A percentile compares a stretch with the other conserved stretches of the same genome.
These are phyloP conservation scores for Drosophila greeni DNA, from an alignment of 2,888 invertebrate genomes.

Conservation along the genomic window DNA sequence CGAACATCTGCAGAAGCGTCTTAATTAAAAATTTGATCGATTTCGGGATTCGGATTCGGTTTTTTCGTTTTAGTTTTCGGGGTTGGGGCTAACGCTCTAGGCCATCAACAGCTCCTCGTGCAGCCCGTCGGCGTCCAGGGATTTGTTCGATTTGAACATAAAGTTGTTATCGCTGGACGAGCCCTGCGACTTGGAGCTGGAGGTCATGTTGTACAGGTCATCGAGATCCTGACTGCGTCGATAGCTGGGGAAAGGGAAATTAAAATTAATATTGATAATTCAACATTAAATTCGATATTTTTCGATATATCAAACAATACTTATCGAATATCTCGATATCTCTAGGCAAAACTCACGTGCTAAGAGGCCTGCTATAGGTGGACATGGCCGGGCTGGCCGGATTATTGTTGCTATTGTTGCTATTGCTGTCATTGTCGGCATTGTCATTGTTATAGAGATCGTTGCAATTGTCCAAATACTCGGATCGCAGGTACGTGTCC, in stretches of 20 bases:
- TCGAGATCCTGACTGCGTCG: slow-evolving; percentile 80
- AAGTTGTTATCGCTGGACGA: slow-evolving; percentile 69
- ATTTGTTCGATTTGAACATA: slow-evolving; percentile 70
- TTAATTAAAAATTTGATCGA: slow-evolving; percentile 28
- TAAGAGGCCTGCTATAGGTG: slow-evolving; percentile 80
- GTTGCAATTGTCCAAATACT: slow-evolving; percentile 82
- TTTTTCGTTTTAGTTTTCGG: neutral
- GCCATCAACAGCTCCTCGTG: slow-evolving; percentile 74
- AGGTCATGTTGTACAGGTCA: slow-evolving; percentile 79
- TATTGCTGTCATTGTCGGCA: slow-evolving; percentile 74
- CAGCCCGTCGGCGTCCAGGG: slow-evolving; percentile 69
- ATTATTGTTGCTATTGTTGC: slow-evolving; percentile 74
- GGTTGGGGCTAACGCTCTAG: slow-evolving; percentile 38
- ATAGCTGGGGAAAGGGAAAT: slow-evolving; percentile 76
- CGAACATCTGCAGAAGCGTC: slow-evolving; percentile 24
- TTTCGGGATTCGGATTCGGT: slow-evolving; percentile 12
- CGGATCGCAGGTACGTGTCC: slow-evolving; percentile 87
- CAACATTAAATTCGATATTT: too few relatives aligned
- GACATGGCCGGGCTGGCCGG: slow-evolving; percentile 77
- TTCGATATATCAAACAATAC: too few relatives aligned
- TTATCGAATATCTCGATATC: too few relatives aligned
- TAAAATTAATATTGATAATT: too few relatives aligned
- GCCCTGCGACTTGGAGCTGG: slow-evolving; percentile 77
- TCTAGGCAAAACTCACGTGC: slow-evolving; percentile 76
- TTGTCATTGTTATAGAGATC: slow-evolving; percentile 79